Conservation (phyloP, 2,888 invertebrate species). For the Parapristionchus giblindavisi region DNA sequence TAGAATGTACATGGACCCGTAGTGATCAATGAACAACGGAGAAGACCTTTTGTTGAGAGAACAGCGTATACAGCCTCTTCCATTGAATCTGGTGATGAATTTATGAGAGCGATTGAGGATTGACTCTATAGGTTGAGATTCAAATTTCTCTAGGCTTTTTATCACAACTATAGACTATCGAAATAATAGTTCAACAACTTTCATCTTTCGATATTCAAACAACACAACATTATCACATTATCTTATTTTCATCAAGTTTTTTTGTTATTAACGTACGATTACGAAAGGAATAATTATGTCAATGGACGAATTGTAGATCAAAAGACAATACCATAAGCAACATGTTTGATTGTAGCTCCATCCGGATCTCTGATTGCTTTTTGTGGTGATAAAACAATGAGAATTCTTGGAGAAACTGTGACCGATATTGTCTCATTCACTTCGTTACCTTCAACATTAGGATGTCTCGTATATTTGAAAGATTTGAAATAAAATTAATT, state of each 20-base stretch:
- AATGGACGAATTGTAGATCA: neutral
- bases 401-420: slow-evolving; percentile 25
- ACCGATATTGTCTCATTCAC: neutral
- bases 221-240: too few species aligned
- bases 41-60: slow-evolving; percentile 29
- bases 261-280: too few species aligned
- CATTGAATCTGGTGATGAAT: slow-evolving; percentile 26
- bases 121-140: too few species aligned
- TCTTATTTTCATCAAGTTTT: too few species aligned
- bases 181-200: too few species aligned
- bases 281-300: too few species aligned
- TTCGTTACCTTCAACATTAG: too few species aligned
- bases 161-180: too few species aligned
- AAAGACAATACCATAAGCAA: slow-evolving; percentile 26
- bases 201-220: too few species aligned
- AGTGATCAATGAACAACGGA: slow-evolving; percentile 25
- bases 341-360: slow-evolving; percentile 30
- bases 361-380: slow-evolving; percentile 29
- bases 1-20: slow-evolving; percentile 33
- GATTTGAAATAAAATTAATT: too few species aligned
- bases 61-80: slow-evolving; percentile 33
- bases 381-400: slow-evolving; percentile 27
- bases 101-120: neutral
- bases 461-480: too few species aligned
- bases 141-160: too few species aligned